phyloP scores from a whole-genome alignment of 2,797 vertebrate species.

The Micrastur ruficollis region DNA sequence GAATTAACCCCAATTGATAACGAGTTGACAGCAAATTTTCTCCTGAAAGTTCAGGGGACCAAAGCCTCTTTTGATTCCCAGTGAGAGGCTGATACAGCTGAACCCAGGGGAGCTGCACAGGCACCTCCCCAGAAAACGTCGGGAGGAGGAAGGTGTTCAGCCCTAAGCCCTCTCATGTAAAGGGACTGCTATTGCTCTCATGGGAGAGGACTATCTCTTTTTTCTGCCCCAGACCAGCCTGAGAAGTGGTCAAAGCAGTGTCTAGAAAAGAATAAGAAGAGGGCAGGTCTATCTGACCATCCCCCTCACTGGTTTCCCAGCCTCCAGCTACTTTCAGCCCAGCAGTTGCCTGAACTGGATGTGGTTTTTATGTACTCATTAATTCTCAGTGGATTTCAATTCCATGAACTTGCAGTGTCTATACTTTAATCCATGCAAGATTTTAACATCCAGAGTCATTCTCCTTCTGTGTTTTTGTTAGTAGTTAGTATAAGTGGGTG shows the following conservation, averaged over 20 bases:
- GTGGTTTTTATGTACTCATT: not conserved
- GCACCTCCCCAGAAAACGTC: not conserved
- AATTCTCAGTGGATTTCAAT: not conserved
- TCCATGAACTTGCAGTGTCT: not conserved
- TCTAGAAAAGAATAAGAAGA: not conserved
- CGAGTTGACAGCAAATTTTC: not conserved
- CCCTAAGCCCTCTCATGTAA: not conserved
- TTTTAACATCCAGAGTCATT: not conserved
- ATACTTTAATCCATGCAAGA: not conserved
- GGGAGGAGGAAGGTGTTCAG: not conserved
- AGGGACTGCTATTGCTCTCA: not conserved
- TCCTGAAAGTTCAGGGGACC: not conserved
- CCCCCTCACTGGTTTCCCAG: not conserved
- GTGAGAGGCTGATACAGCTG: not conserved
- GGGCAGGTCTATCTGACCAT: not conserved
- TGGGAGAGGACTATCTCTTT: not conserved
- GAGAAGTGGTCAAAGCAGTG: not conserved
- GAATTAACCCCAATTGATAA: not conserved
- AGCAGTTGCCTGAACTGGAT: not conserved
- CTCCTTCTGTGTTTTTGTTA: not conserved
- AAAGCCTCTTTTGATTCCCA: not conserved
- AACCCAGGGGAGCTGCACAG: not conserved
- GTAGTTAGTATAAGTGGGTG: not conserved
- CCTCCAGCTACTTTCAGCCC: not conserved
- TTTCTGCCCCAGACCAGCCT: not conserved